Conservation (phyloP, 2,888 invertebrate genomes). For the Cloeon dipterum region DNA sequence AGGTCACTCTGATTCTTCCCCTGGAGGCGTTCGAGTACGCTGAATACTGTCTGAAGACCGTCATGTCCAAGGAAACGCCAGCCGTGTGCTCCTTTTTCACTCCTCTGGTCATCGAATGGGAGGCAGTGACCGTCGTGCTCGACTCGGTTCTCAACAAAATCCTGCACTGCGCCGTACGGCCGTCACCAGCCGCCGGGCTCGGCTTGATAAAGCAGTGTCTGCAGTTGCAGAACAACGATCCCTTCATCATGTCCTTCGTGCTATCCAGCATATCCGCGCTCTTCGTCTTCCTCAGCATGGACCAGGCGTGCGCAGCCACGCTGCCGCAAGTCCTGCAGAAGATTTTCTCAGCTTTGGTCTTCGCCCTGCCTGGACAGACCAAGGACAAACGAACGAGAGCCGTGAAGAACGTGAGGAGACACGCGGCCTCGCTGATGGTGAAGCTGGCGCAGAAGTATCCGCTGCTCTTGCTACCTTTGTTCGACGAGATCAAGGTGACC, state of each 20-base stretch:
- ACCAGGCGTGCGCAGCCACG: conserved; percentile 32
- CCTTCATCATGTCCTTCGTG: conserved; percentile 56
- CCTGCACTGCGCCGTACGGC: conserved; percentile 40
- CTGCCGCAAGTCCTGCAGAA: conserved; percentile 66
- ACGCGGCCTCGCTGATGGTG: conserved; percentile 74
- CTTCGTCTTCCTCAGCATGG: conserved; percentile 75
- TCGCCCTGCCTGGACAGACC: conserved; percentile 39
- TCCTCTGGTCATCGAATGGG: conserved; percentile 52
- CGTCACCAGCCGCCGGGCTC: conserved; percentile 50
- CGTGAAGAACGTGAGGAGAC: conserved; percentile 65
- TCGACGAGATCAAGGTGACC: conserved; percentile 59
- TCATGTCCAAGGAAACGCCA: conserved; percentile 38
- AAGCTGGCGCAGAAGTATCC: conserved; percentile 79
- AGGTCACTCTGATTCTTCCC: conserved; percentile 59
- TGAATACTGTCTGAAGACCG: conserved; percentile 56
- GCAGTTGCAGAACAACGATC: conserved; percentile 48
- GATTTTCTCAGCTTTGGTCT: conserved; percentile 65
- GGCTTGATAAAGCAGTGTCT: conserved; percentile 57
- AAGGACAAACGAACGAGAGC: conserved; percentile 42
- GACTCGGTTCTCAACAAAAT: conserved; percentile 68
- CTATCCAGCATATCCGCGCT: conserved; percentile 82
- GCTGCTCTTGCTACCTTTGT: conserved; percentile 58
- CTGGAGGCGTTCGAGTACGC: conserved; percentile 61
- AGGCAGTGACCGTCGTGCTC: conserved; percentile 49
- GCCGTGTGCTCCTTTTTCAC: conserved; percentile 17